Base-by-base conservation (phyloP, 2,888 invertebrate species). In the Agrypnus murinus region DNA sequence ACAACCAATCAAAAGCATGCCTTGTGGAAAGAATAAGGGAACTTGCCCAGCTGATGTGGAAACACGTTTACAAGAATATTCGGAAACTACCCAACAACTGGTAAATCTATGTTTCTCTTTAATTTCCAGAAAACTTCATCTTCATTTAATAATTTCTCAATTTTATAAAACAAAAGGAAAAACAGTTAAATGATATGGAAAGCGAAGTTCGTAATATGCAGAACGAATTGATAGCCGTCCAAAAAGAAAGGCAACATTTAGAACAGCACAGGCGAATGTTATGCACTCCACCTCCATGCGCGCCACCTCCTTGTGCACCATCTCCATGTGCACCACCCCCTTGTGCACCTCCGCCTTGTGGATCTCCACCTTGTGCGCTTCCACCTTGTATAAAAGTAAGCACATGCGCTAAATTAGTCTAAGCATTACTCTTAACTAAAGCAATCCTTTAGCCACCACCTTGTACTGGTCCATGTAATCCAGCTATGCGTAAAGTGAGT, bases 101-200 rank as follows among this genome's bases (percentile, higher is more conserved):
- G 87, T 87, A 80, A 53, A 71, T 53, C 1, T n/a, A n/a, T n/a
- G n/a, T n/a, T n/a, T n/a, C n/a, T n/a, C n/a, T n/a, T n/a, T n/a
- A n/a, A n/a, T n/a, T n/a, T n/a, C n/a, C n/a, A n/a, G n/a, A n/a
- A n/a, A n/a, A n/a, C n/a, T n/a, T n/a, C n/a, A n/a, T n/a, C n/a
- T n/a, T n/a, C n/a, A n/a, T n/a, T n/a, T n/a, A n/a, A n/a, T n/a
- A n/a, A n/a, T n/a, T n/a, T n/a, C n/a, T n/a, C n/a, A n/a, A n/a
- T n/a, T 14, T 64, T 74, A 5, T 79, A 8, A 75, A n/a, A n/a
- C n/a, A n/a, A n/a, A n/a, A 91, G 92, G 90, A 90, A 77, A 88
- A 89, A 65, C 90, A 91, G 79, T 79, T 92, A 8, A 84, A 84
- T 10, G 87, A 85, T 3, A 88, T 92, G 82, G 91, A 92, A 78